Evolutionary conservation across 1,140 invertebrate genomes (phyloP).

Genomic region (Sminthurinus signatus): DNA sequence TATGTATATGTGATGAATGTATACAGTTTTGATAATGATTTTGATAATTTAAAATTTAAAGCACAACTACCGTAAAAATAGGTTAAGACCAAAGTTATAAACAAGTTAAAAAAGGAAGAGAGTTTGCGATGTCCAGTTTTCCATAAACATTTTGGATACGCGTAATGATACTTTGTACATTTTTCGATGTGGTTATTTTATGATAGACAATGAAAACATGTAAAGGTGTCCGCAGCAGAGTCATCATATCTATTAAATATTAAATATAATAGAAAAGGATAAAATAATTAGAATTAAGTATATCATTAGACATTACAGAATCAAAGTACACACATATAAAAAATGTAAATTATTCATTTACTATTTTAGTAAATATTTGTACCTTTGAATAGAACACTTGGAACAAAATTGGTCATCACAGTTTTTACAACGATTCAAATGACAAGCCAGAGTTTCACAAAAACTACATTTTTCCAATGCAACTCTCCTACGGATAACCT

Average conservation of each 20-base stretch:
- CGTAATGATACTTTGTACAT: not conserved
- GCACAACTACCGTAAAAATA: not conserved
- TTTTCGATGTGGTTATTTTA: not conserved
- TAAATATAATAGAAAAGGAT: not conserved
- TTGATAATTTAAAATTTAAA: not conserved
- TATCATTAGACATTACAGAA: not conserved
- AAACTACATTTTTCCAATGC: slow-evolving; percentile 18
- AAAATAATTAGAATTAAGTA: not conserved
- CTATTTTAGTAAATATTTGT: not conserved
- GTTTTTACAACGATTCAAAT: slow-evolving; percentile 8
- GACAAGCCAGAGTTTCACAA: slow-evolving; percentile 28
- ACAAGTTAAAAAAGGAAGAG: not conserved
- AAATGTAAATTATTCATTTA: too few species aligned
- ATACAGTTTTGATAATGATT: not conserved
- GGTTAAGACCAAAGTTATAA: not conserved
- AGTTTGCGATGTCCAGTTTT: not conserved
- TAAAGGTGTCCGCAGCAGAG: not conserved
- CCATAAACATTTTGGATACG: not conserved
- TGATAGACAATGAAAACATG: slow-evolving; percentile 15
- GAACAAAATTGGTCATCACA: not conserved
- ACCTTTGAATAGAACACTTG: slow-evolving; percentile 11
- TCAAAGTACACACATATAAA: not conserved
- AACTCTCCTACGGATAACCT: not conserved
- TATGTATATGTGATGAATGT: too few species aligned
- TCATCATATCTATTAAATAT: slow-evolving; percentile 17